Evolutionary conservation across 2,797 vertebrate species (phyloP).

Genomic region (Pangasius sanitwongsei): DNA sequence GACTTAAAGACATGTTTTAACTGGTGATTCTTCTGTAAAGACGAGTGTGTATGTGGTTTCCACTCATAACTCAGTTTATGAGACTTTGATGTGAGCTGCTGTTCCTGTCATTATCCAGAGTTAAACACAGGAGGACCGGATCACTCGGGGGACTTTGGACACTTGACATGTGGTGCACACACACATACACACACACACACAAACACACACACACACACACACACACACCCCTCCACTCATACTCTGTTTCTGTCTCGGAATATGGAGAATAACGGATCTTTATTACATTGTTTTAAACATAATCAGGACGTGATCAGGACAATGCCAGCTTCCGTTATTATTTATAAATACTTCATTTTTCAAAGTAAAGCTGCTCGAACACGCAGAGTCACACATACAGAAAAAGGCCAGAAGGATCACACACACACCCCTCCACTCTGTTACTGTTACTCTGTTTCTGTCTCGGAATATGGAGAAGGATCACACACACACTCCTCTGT

Average conservation of each 20-base stretch:
- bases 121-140: neutral
- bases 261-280: no score
- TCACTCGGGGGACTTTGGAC: neutral
- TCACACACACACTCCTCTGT: no score
- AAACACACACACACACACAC: no score
- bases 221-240: neutral
- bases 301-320: no score
- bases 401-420: no score
- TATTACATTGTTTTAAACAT: no score
- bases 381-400: neutral
- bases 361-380: neutral
- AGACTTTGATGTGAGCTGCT: neutral
- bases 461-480: no score
- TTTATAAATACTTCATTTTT: neutral
- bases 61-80: slow-evolving; percentile 14
- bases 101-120: slow-evolving; percentile 6
- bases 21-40: neutral
- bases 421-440: no score
- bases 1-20: neutral
- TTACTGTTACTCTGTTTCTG: no score
- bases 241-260: no score
- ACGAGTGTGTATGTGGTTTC: neutral
- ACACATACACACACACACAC: neutral
- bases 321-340: no score
- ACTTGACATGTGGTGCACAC: neutral